Base-by-base conservation (phyloP, 2,797 vertebrate genomes). In the Gastrophryne carolinensis region DNA sequence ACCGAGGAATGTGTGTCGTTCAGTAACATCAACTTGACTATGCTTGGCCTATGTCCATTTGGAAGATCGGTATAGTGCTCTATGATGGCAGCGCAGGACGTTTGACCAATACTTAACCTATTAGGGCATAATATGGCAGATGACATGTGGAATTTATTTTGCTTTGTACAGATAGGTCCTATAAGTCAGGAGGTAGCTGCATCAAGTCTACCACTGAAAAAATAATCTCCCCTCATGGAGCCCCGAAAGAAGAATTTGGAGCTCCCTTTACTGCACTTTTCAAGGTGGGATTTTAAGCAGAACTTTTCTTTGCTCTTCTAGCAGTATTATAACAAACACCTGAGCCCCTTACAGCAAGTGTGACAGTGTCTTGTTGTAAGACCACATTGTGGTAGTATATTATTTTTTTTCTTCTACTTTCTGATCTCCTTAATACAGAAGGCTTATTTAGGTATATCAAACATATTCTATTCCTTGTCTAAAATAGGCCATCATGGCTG, bases 241-340 rank as follows among this genome's bases (percentile, higher is more conserved):
- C n/a, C 17, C 17, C 17, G n/a, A 21, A 21, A 17, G 44, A 21
- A 47, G 44, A 47, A 47, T 21, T 8, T n/a, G 44, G 8, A 47
- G 44, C 17, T 19, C 17, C 6, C 2, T 19, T 19, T 47, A 47
- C 44, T 63, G 58, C 26, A 47, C 29, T 52, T 49, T 67, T 66
- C 13, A 67, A 52, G 34, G 24, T 70, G 49, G 57, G 29, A 56
- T 63, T 35, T 12, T 10, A 62, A 69, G 27, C 27, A 47, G 32
- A 68, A 24, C 53, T 54, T 56, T 15, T 21, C 39, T 52, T 63
- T 76, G 23, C 21, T 56, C 15, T 69, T 47, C 26, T 24, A 53
- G 37, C 65, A 70, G 73, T 70, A 76, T 76, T 76, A 69, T 21
- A 21, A 47, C n/a, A 62, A 24, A 29, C 0, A 10, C 4, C 24